Conservation (phyloP, 2,888 invertebrate species). For the Coecobrya sp. region DNA sequence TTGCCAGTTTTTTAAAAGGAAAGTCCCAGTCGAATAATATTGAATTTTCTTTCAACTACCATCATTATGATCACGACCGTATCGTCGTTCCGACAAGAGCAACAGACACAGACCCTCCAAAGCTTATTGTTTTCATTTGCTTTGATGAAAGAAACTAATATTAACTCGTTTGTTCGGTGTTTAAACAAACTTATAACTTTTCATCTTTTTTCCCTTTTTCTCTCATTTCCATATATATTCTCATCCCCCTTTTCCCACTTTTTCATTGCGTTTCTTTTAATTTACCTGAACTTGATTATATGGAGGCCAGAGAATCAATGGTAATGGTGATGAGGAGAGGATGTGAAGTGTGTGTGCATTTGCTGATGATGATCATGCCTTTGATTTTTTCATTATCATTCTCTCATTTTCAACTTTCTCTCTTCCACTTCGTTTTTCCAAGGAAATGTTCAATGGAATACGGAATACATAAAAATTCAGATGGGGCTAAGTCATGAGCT, state of each 20-base stretch:
- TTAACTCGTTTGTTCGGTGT: background rate
- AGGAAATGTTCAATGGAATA: slow-evolving; percentile 4
- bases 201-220: slow-evolving; percentile 10
- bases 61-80: background rate
- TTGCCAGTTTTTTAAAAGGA: background rate
- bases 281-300: slow-evolving; percentile 64
- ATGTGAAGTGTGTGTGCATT: background rate
- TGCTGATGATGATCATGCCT: slow-evolving; percentile 26
- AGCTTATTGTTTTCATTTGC: slow-evolving; percentile 46
- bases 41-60: background rate
- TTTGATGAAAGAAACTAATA: slow-evolving; percentile 31
- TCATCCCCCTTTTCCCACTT: background rate
- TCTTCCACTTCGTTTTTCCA: background rate
- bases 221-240: slow-evolving; percentile 29
- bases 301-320: slow-evolving; percentile 47
- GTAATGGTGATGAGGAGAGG: background rate
- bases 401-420: background rate
- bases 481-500: background rate
- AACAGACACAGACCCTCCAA: background rate
- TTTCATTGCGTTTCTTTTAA: slow-evolving; percentile 44
- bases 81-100: background rate
- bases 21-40: background rate
- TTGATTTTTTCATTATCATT: slow-evolving; percentile 58
- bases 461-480: background rate
- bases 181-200: slow-evolving; percentile 12